These are phyloP conservation scores for Tachuris rubrigastra DNA, from an alignment of 2,113 vertebrate genomes.

Conservation along the genomic window DNA sequence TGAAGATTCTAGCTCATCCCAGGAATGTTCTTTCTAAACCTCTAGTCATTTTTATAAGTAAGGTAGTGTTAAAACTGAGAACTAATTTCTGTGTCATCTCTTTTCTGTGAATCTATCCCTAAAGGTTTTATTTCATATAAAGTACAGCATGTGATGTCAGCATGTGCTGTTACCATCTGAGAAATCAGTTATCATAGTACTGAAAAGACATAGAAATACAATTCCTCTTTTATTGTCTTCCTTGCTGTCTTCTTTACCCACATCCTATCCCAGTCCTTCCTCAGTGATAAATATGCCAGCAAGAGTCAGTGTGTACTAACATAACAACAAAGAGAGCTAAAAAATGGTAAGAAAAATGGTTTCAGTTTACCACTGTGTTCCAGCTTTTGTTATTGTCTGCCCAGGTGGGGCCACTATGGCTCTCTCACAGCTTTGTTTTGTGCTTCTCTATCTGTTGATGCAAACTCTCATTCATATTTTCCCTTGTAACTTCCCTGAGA, in stretches of 20 bases:
- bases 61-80: neutral
- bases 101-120: neutral
- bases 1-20: neutral
- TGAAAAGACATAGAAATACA: neutral
- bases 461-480: neutral
- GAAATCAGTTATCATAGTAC: neutral
- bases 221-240: neutral
- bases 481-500: neutral
- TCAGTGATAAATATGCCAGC: neutral
- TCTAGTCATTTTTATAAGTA: neutral
- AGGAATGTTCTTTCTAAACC: neutral
- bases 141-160: neutral
- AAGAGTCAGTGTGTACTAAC: neutral
- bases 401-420: neutral
- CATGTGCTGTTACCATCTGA: neutral
- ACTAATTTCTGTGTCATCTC: neutral
- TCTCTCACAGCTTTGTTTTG: neutral
- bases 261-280: neutral
- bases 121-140: neutral
- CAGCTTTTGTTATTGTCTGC: neutral
- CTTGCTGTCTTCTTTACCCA: neutral
- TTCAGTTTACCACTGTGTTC: neutral
- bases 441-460: neutral
- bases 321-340: neutral
- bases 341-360: neutral